Base-by-base conservation (phyloP, 2,797 vertebrate genomes). In the Kryptopterus vitreolus region DNA sequence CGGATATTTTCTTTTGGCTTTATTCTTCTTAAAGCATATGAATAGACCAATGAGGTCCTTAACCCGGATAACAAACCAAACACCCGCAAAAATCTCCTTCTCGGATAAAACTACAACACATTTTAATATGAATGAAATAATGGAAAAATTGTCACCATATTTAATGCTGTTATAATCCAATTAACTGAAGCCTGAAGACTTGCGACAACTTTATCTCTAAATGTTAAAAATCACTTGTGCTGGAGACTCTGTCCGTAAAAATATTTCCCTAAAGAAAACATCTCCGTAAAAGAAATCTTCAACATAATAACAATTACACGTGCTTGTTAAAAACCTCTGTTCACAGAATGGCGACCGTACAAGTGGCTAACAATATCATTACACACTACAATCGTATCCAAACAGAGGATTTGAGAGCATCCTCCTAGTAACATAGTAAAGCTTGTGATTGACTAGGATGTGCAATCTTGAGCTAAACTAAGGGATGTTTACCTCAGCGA, bases 301-400 rank as follows among this genome's bases (percentile, higher is more conserved):
- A 48, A 1, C 35, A 24, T 33, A 22, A 8, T n/a, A 29, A 52
- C 24, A 50, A 24, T n/a, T 8, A 43, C 22, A 52, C 48, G 12
- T 6, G 68, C 18, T 50, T 71, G 38, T 20, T 53, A 29, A 69
- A 68, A 69, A 18, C 24, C 13, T 69, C 2, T 46, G n/a, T 11
- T 38, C 12, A 3, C 26, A 13, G 12, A 68, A 48, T 5, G 0
- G 9, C 16, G 22, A 38, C 20, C 62, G 22, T 5, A 38, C 33
- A 35, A 35, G 9, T 35, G 2, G 1, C 7, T 22, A 65, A 22
- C 8, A 65, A n/a, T 38, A 12, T 20, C 62, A 22, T 65, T 18
- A 38, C 35, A 68, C 66, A 69, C 66, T 70, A 55, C 31, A 50
- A 53, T 26, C 31, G 35, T 13, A 57, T 72, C 4, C 50, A 72